phyloP scores from a whole-genome alignment of 2,113 vertebrate genomes.

The Gymnorhina tibicen region DNA sequence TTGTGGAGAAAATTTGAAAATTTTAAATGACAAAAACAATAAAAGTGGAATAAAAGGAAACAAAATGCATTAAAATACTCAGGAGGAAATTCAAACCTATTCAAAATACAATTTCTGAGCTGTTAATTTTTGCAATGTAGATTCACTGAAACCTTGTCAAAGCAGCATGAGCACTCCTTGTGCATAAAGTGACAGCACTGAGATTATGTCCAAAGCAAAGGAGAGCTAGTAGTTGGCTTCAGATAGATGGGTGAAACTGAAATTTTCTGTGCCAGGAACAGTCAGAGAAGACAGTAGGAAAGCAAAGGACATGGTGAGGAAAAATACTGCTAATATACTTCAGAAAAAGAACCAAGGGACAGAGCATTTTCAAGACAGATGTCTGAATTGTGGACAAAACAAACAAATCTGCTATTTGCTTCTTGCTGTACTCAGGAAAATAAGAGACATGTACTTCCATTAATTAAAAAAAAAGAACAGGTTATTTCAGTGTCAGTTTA shows the following conservation, averaged over 20 bases:
- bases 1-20: neutral
- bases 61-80: neutral
- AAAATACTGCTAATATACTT: neutral
- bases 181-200: neutral
- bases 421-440: neutral
- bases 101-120: neutral
- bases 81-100: neutral
- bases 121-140: neutral
- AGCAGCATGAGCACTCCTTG: neutral
- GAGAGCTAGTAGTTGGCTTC: neutral
- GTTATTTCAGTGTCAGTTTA: neutral
- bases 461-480: neutral
- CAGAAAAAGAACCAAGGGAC: neutral
- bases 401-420: neutral
- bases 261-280: neutral
- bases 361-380: neutral
- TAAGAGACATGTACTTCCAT: accelerated
- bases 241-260: neutral
- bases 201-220: neutral
- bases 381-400: neutral
- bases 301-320: neutral
- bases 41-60: neutral
- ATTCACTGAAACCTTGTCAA: neutral
- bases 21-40: neutral
- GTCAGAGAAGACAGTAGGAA: neutral